Conservation (phyloP, 37 sponge, comb jelly and placozoan genomes). For the Dysidea cf. avara region DNA sequence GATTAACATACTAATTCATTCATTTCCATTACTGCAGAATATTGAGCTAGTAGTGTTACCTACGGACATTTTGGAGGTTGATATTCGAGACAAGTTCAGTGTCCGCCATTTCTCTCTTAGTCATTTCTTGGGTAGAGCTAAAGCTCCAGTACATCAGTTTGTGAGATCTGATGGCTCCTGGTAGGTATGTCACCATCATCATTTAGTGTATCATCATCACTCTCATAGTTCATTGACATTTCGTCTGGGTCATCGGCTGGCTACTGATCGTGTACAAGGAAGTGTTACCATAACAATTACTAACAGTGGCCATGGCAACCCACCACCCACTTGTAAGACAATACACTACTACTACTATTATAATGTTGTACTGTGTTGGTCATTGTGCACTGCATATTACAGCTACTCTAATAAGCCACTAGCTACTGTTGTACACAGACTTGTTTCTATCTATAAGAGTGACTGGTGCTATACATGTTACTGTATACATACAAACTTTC, state of each 20-base stretch:
- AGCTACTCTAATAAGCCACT: too few relatives aligned
- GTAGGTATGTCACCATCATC: neutral
- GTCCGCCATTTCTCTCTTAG: constrained; percentile 19
- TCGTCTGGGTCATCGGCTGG: constrained; percentile 43
- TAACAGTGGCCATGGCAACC: neutral
- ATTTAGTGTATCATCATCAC: neutral
- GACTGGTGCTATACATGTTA: too few relatives aligned
- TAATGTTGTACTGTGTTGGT: too few relatives aligned
- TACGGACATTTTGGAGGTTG: constrained; percentile 38
- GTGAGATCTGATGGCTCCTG: constrained; percentile 9
- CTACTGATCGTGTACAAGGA: constrained; percentile 45
- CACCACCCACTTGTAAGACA: too few relatives aligned
- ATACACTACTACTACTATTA: too few relatives aligned
- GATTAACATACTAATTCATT: too few relatives aligned
- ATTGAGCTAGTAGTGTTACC: constrained; percentile 17
- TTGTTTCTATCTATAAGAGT: too few relatives aligned
- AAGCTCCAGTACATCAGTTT: constrained; percentile 8
- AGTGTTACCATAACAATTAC: constrained; percentile 35
- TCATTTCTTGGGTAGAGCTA: constrained; percentile 52
- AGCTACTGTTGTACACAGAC: too few relatives aligned
- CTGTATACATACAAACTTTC: too few relatives aligned
- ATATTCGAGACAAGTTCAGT: constrained; percentile 40
- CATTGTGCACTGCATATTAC: too few relatives aligned
- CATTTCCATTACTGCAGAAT: constrained; percentile 1
- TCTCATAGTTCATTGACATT: constrained; percentile 21